Evolutionary conservation across 2,797 vertebrate species (phyloP).

Genomic region (Poeciliopsis infans): DNA sequence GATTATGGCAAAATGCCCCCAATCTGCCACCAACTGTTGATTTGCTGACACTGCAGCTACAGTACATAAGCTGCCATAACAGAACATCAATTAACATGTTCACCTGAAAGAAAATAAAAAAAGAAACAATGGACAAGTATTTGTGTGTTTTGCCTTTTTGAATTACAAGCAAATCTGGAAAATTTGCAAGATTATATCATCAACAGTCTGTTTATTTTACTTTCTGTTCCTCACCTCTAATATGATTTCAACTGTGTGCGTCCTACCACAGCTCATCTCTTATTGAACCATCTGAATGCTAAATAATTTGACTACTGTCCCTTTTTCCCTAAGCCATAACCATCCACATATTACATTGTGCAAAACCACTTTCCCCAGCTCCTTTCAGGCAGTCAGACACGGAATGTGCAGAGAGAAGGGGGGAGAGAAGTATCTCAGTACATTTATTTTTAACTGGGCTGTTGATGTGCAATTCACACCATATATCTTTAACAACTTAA

Average conservation of each 20-base stretch:
- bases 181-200: constrained; percentile 33
- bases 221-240: constrained; percentile 20
- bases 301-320: constrained; percentile 44
- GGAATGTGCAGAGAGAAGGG: background rate
- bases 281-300: constrained; percentile 27
- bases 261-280: constrained; percentile 24
- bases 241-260: constrained; percentile 54
- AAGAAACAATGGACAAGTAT: background rate
- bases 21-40: constrained; percentile 56
- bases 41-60: constrained; percentile 53
- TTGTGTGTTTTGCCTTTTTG: background rate
- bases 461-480: background rate
- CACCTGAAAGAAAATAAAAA: background rate
- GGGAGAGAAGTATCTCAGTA: background rate
- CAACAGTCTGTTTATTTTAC: constrained; percentile 23
- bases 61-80: constrained; percentile 20
- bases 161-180: constrained; percentile 6
- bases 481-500: background rate
- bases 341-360: constrained; percentile 57
- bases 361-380: constrained; percentile 28
- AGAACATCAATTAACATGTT: constrained; percentile 13
- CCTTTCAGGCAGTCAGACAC: background rate
- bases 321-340: constrained; percentile 32
- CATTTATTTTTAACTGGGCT: background rate
- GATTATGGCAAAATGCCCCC: constrained; percentile 57